Percentiles rank a stretch among this genome's conserved stretches.
These are phyloP conservation scores for Rissa tridactyla DNA, from an alignment of 2,113 vertebrate genomes.

Conservation along the genomic window DNA sequence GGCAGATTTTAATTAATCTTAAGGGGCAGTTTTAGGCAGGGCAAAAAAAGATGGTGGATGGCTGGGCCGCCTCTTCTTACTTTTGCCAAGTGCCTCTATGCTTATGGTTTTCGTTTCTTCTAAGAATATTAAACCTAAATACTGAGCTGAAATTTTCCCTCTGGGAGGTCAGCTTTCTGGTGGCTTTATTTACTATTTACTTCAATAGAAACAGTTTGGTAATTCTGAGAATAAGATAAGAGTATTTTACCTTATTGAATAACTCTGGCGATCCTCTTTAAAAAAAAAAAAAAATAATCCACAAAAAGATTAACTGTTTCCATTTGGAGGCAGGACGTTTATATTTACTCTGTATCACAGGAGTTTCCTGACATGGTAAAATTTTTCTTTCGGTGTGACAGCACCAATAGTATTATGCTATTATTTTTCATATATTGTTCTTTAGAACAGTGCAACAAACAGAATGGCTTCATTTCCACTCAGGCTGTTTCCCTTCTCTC, in stretches of 20 bases:
- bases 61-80: rapidly evolving
- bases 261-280: not conserved
- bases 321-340: not conserved
- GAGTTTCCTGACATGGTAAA: not conserved
- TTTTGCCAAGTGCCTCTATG: not conserved
- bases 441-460: not conserved
- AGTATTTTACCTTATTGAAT: not conserved
- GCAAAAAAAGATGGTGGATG: not conserved
- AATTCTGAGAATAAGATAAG: not conserved
- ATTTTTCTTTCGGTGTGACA: not conserved
- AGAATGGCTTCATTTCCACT: not conserved
- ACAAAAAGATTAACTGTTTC: not conserved
- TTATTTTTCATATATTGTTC: not conserved
- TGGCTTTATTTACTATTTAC: not conserved
- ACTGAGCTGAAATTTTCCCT: not conserved
- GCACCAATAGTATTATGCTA: not conserved
- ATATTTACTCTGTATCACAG: not conserved
- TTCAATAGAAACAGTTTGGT: not conserved
- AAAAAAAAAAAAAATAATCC: no score
- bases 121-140: not conserved
- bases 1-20: not conserved
- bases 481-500: not conserved
- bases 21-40: not conserved
- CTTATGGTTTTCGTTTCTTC: not conserved
- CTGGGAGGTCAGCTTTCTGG: not conserved